Conservation (phyloP, 2,888 invertebrate genomes). For the Rotaria socialis region DNA sequence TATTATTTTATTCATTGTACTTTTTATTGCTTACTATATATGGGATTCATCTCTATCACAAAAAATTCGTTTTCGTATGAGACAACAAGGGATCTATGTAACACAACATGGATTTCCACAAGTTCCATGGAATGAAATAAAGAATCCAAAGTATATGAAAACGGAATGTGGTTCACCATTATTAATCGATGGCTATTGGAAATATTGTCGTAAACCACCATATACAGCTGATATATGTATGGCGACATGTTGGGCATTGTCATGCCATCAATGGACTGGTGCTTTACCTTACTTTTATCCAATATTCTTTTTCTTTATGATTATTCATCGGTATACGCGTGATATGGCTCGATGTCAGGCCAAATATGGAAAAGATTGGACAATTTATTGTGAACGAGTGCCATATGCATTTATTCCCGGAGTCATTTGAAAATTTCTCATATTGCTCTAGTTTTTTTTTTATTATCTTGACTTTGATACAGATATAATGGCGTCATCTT, state of each 20-base stretch:
- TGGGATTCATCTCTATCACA: neutral
- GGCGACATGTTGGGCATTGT: conserved; percentile 66
- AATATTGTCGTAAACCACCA: conserved; percentile 62
- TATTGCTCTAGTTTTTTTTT: no score
- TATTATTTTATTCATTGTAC: neutral
- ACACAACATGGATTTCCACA: neutral
- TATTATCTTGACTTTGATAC: no score
- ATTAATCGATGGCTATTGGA: neutral
- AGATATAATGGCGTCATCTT: no score
- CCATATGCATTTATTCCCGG: conserved; percentile 70
- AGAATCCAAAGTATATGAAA: conserved; percentile 18
- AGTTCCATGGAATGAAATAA: neutral
- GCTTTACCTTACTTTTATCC: conserved; percentile 52
- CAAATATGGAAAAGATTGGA: conserved; percentile 69
- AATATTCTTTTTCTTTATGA: neutral
- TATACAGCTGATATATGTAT: conserved; percentile 54
- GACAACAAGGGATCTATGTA: neutral
- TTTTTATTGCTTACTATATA: conserved; percentile 11
- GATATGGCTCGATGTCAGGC: neutral
- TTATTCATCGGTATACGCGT: conserved; percentile 22
- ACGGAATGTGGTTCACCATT: neutral
- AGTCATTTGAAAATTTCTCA: neutral
- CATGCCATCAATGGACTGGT: conserved; percentile 8
- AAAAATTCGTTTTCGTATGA: conserved; percentile 30
- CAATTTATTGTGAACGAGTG: conserved; percentile 73